These are phyloP conservation scores for Thinocorus orbignyianus DNA, from an alignment of 2,113 vertebrate species.

Conservation along the genomic window DNA sequence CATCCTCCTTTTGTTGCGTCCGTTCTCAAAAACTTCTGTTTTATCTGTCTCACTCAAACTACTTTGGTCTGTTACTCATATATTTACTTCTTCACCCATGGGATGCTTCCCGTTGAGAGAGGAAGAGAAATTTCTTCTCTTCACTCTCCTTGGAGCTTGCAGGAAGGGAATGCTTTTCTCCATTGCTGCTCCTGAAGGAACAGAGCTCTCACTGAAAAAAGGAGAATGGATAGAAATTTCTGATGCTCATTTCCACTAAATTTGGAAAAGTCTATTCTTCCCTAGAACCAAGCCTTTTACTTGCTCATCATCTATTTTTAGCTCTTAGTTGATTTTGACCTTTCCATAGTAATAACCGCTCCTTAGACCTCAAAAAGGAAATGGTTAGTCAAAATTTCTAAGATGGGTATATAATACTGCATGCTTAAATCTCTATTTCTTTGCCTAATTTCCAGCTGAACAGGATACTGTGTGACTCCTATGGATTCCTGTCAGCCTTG, in stretches of 20 bases:
- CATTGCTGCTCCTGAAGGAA: neutral
- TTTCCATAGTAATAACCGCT: neutral
- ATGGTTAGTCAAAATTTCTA: neutral
- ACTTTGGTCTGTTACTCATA: neutral
- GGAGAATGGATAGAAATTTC: neutral
- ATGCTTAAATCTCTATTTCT: neutral
- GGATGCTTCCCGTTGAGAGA: neutral
- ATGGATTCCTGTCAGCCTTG: neutral
- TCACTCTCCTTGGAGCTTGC: neutral
- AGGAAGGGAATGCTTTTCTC: neutral
- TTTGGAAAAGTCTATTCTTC: neutral
- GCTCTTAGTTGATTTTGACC: neutral
- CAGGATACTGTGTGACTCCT: neutral
- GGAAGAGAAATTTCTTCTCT: neutral
- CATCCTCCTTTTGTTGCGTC: neutral
- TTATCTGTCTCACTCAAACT: neutral
- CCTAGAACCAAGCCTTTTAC: neutral
- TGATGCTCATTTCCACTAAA: neutral
- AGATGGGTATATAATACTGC: neutral
- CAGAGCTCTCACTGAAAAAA: neutral
- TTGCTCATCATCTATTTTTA: neutral
- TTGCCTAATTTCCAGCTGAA: neutral
- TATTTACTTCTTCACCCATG: neutral
- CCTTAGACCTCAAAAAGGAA: neutral
- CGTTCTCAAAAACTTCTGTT: neutral